A percentile compares a stretch with the other conserved stretches of the same genome.
Evolutionary conservation across 53 echinoderm and acorn worm species (phyloP).

Genomic region (Paelopatides confundens): DNA sequence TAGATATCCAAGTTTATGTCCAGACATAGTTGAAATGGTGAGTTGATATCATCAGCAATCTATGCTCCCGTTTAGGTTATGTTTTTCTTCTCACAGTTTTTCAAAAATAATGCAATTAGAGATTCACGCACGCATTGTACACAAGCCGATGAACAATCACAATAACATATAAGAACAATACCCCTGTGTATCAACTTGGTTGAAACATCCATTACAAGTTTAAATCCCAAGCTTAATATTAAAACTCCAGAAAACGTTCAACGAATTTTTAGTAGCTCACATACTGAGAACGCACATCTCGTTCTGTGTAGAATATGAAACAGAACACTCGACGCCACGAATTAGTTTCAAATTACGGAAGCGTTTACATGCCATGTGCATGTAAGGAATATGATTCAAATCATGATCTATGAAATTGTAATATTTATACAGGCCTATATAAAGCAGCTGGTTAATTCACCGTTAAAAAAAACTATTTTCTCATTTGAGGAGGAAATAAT

Average conservation of each 20-base stretch:
- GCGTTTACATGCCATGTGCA: not conserved
- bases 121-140: too few species aligned
- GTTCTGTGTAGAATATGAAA: not conserved
- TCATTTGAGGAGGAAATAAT: too few species aligned
- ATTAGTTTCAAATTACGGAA: not conserved
- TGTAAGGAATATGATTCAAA: too few species aligned
- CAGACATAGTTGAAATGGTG: not conserved
- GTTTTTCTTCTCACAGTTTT: too few species aligned
- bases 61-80: too few species aligned
- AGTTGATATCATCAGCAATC: too few species aligned
- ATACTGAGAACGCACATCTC: not conserved
- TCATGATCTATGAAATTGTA: too few species aligned
- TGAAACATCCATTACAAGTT: not conserved
- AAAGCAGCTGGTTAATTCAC: too few species aligned
- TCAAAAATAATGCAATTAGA: too few species aligned
- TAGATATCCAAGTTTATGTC: not conserved
- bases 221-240: not conserved
- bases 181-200: not conserved
- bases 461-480: too few species aligned
- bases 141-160: too few species aligned
- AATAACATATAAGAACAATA: not conserved
- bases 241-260: not conserved
- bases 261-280: not conserved
- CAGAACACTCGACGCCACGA: not conserved
- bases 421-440: too few species aligned